Conservation (phyloP, 2,797 vertebrate species). For the Hafferia zeledoni region DNA sequence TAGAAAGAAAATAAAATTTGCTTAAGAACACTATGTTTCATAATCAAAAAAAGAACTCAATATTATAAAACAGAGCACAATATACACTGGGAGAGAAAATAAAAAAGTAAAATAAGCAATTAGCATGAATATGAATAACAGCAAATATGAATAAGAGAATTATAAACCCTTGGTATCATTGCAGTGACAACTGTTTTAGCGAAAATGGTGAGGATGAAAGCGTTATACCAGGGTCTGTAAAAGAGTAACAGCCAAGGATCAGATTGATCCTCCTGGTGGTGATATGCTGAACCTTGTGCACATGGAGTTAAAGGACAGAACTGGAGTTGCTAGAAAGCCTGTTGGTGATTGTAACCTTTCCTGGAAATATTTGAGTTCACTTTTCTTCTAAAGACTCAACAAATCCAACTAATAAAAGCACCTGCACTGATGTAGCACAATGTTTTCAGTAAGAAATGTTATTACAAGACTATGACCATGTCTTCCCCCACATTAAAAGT, state of each 20-base stretch:
- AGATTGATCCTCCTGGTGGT: neutral
- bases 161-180: neutral
- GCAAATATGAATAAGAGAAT: neutral
- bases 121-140: neutral
- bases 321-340: neutral
- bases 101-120: neutral
- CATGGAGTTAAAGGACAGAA: neutral
- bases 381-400: neutral
- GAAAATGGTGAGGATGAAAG: neutral
- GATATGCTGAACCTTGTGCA: fast-evolving
- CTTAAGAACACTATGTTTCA: neutral
- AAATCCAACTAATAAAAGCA: neutral
- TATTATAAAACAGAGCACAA: neutral
- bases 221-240: neutral
- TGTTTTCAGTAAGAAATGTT: neutral
- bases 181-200: neutral
- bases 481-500: neutral
- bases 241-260: neutral
- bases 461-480: fast-evolving
- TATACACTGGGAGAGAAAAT: neutral
- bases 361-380: neutral
- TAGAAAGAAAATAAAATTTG: neutral
- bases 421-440: no score
- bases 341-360: neutral
- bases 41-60: neutral